Conservation (phyloP, 2,888 invertebrate species). For the Drosophila crucigera region DNA sequence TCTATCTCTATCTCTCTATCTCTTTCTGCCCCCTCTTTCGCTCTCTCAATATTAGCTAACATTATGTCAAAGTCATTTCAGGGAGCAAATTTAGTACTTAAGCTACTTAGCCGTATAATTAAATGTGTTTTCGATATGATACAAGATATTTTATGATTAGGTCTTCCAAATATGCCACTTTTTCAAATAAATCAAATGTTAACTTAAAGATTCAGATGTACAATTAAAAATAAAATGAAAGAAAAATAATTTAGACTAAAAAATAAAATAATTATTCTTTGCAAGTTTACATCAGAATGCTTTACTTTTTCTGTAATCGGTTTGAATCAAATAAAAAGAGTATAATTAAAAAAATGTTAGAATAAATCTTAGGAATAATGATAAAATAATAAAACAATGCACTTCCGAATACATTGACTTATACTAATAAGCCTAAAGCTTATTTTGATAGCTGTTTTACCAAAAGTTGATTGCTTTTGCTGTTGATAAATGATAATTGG, state of each 20-base stretch:
- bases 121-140: constrained; percentile 25
- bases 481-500: not conserved
- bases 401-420: not conserved
- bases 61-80: constrained; percentile 6
- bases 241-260: not conserved
- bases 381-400: not conserved
- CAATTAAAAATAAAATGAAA: not conserved
- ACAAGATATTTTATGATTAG: not conserved
- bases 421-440: not conserved
- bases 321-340: not conserved
- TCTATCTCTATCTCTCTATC: not conserved
- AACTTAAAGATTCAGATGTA: not conserved
- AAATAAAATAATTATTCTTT: not conserved
- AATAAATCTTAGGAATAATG: not conserved
- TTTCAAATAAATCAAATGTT: not conserved
- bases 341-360: not conserved
- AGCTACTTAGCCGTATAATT: not conserved
- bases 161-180: not conserved
- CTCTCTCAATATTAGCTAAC: not conserved
- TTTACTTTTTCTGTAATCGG: not conserved
- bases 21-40: not conserved
- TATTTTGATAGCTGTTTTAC: not conserved
- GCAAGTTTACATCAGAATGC: not conserved
- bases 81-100: not conserved
- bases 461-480: not conserved